Evolutionary conservation across 2,113 vertebrate species (phyloP), one percentile per base, ranked within the genome.

Genomic region (Leptobrachium ailaonicum): DNA sequence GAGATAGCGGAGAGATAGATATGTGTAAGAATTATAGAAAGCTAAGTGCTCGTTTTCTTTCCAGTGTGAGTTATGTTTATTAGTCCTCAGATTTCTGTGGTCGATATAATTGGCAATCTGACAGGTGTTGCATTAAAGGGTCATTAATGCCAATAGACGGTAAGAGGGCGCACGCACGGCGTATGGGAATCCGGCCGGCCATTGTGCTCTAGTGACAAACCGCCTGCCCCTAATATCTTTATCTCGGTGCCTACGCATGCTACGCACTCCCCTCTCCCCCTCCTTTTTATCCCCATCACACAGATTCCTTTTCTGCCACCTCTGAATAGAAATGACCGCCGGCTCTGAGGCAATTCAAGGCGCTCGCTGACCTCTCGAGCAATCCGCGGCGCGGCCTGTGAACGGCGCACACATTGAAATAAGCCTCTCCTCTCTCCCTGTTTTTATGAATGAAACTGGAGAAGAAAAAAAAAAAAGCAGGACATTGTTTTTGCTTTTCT

Each of bases 231-330:
- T 89, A 89, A 90, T 90, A 89, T 89, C 88, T 89, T 89, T 89
- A 90, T 89, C 84, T 86, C 86, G 87, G 89, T 88, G 88, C 86
- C 85, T 87, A 91, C 89, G 87, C 87, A 89, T 89, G 89, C 88
- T 83, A 85, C 84, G 82, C 41, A 9, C 12, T 4, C 54, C 54
- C 66, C 56, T 1, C 20, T 2, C 44, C 86, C 86, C 14, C 42
- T 68, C 13, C 2, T 60, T 60, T 13, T 56, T 56, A 50, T 71
- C 5, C 40, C 50, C 54, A 43, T 13, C 41, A 60, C 88, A 87
- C 85, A 82, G 80, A 64, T 84, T 84, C 86, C 86, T 87, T 89
- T 90, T 89, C 88, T 90, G 77, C 82, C 75, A 79, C 66, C 76
- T 83, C 68, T 91, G 87, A 90, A 89, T 89, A 84, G 87, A 88